Percentiles rank a stretch among this genome's conserved stretches.
Evolutionary conservation across 2,888 invertebrate species (phyloP).

Genomic region (Balanococcus diminutus): DNA sequence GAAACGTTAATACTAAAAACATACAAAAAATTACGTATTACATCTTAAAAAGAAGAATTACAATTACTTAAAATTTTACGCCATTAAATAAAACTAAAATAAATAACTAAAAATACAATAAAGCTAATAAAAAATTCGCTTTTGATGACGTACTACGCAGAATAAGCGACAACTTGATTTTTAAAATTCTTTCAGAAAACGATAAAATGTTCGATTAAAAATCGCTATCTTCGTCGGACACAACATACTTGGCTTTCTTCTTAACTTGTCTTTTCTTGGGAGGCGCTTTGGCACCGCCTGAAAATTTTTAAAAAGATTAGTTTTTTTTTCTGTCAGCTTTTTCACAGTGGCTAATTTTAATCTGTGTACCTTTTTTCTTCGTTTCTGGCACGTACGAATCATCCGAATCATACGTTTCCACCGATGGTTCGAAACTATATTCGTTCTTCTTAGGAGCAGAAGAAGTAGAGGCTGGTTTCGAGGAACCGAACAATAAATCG

Average conservation of each 20-base stretch:
- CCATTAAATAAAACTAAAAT: not conserved
- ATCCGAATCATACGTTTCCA: constrained; percentile 47
- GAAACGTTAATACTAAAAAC: not conserved
- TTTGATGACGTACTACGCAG: not conserved
- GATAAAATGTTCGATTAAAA: not conserved
- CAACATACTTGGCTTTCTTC: not conserved
- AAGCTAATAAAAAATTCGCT: not conserved
- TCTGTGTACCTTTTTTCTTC: not conserved
- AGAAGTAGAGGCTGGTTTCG: constrained; percentile 44
- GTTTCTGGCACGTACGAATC: not conserved
- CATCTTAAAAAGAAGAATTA: not conserved
- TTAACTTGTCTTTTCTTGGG: not conserved
- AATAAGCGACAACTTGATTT: not conserved
- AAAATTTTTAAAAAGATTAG: not conserved
- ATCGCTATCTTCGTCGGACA: not conserved
- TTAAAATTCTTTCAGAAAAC: not conserved
- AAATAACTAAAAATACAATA: not conserved
- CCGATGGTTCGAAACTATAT: constrained; percentile 50
- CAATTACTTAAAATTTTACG: not conserved
- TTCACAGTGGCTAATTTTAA: not conserved
- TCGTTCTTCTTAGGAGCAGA: constrained; percentile 45
- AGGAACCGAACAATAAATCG: not conserved
- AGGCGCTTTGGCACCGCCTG: not conserved
- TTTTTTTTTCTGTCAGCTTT: too few relatives aligned
- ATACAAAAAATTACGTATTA: not conserved